Evolutionary conservation across 2,113 vertebrate species (phyloP).

Genomic region (Raja brachyura): DNA sequence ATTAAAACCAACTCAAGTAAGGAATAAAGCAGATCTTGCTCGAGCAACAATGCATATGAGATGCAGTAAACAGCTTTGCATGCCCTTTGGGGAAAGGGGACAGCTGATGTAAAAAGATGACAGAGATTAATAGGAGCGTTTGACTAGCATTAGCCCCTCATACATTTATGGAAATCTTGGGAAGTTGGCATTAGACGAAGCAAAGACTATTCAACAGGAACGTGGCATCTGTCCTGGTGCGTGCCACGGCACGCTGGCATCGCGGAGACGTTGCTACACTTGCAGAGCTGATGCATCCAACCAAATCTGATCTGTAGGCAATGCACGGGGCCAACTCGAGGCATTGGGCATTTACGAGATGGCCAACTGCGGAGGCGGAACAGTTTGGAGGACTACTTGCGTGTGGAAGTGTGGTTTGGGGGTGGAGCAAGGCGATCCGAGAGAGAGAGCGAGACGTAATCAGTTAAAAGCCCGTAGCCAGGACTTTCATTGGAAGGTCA

Average conservation of each 20-base stretch:
- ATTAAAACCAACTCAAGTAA: constrained; percentile 22
- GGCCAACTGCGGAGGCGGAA: background rate
- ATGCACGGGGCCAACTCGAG: background rate
- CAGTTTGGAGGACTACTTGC: background rate
- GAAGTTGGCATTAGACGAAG: background rate
- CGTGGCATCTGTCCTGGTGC: background rate
- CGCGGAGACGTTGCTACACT: too few relatives aligned
- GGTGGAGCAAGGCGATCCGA: background rate
- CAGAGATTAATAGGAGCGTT: background rate
- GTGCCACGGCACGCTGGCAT: background rate
- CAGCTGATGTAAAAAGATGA: background rate
- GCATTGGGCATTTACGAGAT: background rate
- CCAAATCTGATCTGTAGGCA: background rate
- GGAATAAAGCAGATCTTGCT: background rate
- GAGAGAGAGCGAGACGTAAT: too few relatives aligned
- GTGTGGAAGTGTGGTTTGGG: background rate
- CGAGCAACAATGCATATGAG: background rate
- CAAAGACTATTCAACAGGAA: constrained; percentile 5
- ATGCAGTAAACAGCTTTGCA: background rate
- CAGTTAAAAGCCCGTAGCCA: background rate
- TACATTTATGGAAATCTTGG: constrained; percentile 23
- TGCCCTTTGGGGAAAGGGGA: background rate
- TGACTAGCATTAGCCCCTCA: background rate
- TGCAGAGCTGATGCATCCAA: background rate
- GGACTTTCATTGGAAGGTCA: background rate